A percentile compares a stretch with the other conserved stretches of the same genome.
These are phyloP conservation scores for Semotilus atromaculatus DNA, from an alignment of 2,797 vertebrate genomes.

Conservation along the genomic window DNA sequence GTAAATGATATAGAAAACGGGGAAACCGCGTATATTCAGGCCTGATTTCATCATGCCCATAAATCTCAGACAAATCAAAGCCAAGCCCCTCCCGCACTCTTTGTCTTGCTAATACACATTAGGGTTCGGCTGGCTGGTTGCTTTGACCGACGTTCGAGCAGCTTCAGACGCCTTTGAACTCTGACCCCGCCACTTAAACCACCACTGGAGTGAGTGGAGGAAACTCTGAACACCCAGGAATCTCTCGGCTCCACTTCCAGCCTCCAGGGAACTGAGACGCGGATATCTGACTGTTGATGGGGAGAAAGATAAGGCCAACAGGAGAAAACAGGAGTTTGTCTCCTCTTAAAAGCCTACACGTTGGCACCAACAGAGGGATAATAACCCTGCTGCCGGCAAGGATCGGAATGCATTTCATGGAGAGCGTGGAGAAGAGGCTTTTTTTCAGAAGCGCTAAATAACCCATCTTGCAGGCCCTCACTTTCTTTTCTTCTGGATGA, in stretches of 20 bases:
- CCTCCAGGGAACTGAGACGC: conserved; percentile 42
- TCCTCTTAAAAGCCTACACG: background rate
- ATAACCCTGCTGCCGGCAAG: conserved; percentile 5
- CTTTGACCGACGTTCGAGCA: conserved; percentile 85
- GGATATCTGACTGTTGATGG: conserved; percentile 39
- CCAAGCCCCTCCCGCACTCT: conserved; percentile 71
- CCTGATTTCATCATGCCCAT: conserved; percentile 91
- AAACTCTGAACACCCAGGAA: conserved; percentile 58
- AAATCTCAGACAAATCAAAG: conserved; percentile 97
- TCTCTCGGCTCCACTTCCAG: conserved; percentile 64
- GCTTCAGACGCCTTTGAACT: conserved; percentile 85
- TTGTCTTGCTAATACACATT: conserved; percentile 99
- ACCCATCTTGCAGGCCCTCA: conserved; percentile 50
- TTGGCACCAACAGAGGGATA: conserved; percentile 23
- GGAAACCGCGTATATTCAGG: conserved; percentile 80
- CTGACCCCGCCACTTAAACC: conserved; percentile 77
- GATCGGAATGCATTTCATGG: conserved; percentile 49
- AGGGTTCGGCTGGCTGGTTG: conserved; percentile 89
- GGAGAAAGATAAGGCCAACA: conserved; percentile 18
- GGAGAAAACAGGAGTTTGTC: background rate
- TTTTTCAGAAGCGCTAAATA: conserved; percentile 56
- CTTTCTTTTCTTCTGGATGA: conserved; percentile 51
- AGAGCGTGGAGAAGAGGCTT: conserved; percentile 53
- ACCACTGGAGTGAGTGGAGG: conserved; percentile 56
- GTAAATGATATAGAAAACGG: conserved; percentile 87